Percentiles rank a stretch among this genome's conserved stretches.
These are phyloP conservation scores for Mya arenaria DNA, from an alignment of 1,140 invertebrate genomes.

Conservation along the genomic window DNA sequence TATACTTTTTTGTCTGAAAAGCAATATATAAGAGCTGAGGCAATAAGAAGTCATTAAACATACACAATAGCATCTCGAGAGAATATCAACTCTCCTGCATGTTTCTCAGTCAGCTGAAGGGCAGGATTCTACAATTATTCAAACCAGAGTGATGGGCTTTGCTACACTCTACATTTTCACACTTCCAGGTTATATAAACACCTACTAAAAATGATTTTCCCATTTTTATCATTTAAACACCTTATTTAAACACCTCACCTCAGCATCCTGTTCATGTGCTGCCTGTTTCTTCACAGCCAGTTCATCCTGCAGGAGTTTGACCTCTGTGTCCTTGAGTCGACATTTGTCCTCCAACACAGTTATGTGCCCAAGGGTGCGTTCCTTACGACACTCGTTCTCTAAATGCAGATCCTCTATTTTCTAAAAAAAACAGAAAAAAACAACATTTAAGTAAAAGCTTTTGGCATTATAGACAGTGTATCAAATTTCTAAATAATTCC, in stretches of 20 bases:
- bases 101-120: too few relatives aligned
- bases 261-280: conserved; percentile 43
- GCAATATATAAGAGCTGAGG: too few relatives aligned
- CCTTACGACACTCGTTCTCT: conserved; percentile 44
- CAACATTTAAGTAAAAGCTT: too few relatives aligned
- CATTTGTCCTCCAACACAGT: conserved; percentile 38
- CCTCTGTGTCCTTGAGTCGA: conserved; percentile 43
- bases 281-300: conserved; percentile 33
- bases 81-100: too few relatives aligned
- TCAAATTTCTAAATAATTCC: too few relatives aligned
- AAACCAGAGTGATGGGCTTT: too few relatives aligned
- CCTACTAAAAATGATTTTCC: neutral
- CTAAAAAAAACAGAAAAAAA: conserved; percentile 55
- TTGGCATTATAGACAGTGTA: too few relatives aligned
- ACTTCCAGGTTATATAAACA: neutral
- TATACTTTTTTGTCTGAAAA: neutral
- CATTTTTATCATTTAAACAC: neutral
- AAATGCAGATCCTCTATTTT: conserved; percentile 55
- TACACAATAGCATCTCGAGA: too few relatives aligned
- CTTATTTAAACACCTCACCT: neutral
- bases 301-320: conserved; percentile 58
- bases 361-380: conserved; percentile 24
- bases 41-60: too few relatives aligned
- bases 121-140: too few relatives aligned
- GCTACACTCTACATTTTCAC: neutral